Conservation (phyloP, 2,113 vertebrate genomes). For the Anguilla japonica region DNA sequence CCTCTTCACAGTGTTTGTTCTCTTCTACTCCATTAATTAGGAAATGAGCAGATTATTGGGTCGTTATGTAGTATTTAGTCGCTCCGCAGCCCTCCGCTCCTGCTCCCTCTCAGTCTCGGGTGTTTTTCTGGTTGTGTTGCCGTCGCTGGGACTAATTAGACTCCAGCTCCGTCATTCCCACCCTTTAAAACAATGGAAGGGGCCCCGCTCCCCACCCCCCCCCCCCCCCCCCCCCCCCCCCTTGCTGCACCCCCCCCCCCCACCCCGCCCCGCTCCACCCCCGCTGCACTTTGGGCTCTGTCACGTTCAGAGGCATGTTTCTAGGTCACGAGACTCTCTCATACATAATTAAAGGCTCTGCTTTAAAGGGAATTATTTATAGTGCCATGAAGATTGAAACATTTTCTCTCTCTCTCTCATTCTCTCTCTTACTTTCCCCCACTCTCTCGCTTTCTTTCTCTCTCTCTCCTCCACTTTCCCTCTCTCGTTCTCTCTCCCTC, state of each 20-base stretch:
- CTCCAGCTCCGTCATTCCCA: constrained; percentile 33
- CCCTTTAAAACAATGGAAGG: constrained; percentile 38
- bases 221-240: neutral
- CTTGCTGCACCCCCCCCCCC: too few relatives aligned
- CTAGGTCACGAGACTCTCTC: constrained; percentile 65
- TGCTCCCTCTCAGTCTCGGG: neutral
- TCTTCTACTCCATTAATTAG: neutral
- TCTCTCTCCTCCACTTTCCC: neutral
- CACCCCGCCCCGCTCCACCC: constrained; percentile 1
- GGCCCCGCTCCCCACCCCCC: constrained; percentile 16
- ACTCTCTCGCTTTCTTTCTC: neutral
- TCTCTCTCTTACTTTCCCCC: neutral
- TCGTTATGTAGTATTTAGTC: neutral
- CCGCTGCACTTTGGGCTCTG: constrained; percentile 22
- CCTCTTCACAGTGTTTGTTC: neutral
- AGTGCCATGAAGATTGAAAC: constrained; percentile 29
- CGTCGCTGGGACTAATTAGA: constrained; percentile 20
- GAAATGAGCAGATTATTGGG: neutral
- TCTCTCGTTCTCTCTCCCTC: neutral
- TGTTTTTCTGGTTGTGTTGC: constrained; percentile 1
- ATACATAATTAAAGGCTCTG: constrained; percentile 73
- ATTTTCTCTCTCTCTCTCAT: constrained; percentile 20
- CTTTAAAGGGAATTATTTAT: constrained; percentile 70
- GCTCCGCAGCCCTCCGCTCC: neutral
- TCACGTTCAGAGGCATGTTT: constrained; percentile 50